Percentiles rank a stretch among this genome's conserved stretches.
Evolutionary conservation across 1,140 invertebrate genomes (phyloP).

Genomic region (Drosophila jambulina): DNA sequence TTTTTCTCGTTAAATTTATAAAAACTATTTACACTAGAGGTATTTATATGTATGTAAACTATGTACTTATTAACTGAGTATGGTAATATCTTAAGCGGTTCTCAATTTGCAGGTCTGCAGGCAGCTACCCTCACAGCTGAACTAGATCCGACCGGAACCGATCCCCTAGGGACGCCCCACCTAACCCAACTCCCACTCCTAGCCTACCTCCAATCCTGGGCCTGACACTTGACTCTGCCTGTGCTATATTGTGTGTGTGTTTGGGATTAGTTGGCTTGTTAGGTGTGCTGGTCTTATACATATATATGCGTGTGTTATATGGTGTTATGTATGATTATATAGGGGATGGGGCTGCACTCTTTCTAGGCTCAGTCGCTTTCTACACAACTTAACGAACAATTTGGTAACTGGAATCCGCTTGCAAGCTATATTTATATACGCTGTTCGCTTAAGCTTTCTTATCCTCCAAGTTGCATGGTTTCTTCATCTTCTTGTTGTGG

Average conservation of each 20-base stretch:
- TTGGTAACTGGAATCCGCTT: slow-evolving; percentile 29
- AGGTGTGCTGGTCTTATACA: slow-evolving; percentile 21
- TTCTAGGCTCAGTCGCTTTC: slow-evolving; percentile 71
- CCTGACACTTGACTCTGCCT: slow-evolving; percentile 13
- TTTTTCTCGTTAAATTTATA: slow-evolving; percentile 52
- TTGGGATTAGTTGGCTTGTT: slow-evolving; percentile 27
- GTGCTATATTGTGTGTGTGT: slow-evolving; percentile 11
- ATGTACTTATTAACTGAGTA: slow-evolving; percentile 72
- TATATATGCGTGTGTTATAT: slow-evolving; percentile 16
- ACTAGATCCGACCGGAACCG: slow-evolving; percentile 16
- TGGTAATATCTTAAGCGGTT: slow-evolving; percentile 80
- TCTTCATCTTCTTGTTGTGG: slow-evolving; percentile 24
- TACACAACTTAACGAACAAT: slow-evolving; percentile 60
- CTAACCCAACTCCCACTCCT: not conserved
- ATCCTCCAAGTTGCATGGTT: slow-evolving; percentile 12
- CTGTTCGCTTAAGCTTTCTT: not conserved
- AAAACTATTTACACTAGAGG: slow-evolving; percentile 58
- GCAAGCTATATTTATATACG: not conserved
- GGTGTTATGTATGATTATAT: slow-evolving; percentile 50
- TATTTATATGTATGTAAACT: slow-evolving; percentile 13
- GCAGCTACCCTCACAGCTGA: slow-evolving; percentile 12
- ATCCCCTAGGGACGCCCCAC: slow-evolving; percentile 1
- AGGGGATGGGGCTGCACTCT: slow-evolving; percentile 36
- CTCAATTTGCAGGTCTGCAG: slow-evolving; percentile 10
- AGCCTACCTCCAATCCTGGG: slow-evolving; percentile 9